Conservation (phyloP, 1,140 invertebrate genomes). For the Trichonephila clavata region DNA sequence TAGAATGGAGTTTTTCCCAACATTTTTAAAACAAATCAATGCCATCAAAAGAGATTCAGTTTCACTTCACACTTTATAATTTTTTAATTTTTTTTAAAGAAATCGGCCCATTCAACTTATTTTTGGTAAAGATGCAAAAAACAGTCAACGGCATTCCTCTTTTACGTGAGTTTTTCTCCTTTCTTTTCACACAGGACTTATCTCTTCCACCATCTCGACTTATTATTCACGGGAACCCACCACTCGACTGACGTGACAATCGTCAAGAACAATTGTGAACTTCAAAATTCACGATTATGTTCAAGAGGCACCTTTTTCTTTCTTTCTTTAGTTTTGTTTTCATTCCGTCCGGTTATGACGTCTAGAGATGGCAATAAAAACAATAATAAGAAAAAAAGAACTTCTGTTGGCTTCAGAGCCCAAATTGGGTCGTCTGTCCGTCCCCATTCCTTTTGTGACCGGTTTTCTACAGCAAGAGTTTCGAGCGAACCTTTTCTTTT, state of each 20-base stretch:
- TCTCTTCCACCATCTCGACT: background rate
- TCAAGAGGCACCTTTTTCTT: background rate
- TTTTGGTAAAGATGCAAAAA: too few relatives aligned
- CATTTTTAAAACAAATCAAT: too few relatives aligned
- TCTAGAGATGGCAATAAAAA: background rate
- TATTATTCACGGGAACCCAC: background rate
- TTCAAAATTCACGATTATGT: background rate
- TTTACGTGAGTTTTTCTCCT: too few relatives aligned
- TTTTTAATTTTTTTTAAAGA: too few relatives aligned
- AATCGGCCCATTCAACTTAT: too few relatives aligned
- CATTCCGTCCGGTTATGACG: constrained; percentile 6
- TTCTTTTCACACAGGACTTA: background rate
- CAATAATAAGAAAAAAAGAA: background rate
- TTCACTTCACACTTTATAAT: too few relatives aligned
- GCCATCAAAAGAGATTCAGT: too few relatives aligned
- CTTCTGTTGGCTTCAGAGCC: constrained; percentile 16
- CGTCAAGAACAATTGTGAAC: background rate
- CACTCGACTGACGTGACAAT: background rate
- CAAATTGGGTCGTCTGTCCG: constrained; percentile 21
- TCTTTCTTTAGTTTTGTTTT: background rate
- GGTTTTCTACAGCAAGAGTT: constrained; percentile 35
- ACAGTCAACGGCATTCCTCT: too few relatives aligned
- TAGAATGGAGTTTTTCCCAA: too few relatives aligned
- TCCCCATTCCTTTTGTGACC: constrained; percentile 67
- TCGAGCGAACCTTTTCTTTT: background rate